These are phyloP conservation scores for Penaeus vannamei DNA, from an alignment of 1,140 invertebrate species.

Conservation along the genomic window DNA sequence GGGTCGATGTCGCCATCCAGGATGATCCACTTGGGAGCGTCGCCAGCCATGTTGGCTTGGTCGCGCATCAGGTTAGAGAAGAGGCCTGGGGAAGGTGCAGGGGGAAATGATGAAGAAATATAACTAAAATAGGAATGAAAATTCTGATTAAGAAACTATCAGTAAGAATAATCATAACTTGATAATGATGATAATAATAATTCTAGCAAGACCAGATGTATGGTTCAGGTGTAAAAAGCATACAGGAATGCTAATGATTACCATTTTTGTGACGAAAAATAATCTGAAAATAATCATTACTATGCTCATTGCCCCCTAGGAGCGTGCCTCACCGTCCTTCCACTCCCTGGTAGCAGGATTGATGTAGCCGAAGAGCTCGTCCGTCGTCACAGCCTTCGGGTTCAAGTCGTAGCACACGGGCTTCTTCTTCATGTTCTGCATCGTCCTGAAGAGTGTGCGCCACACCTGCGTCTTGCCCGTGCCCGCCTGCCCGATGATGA, in stretches of 20 bases:
- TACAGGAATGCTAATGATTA: no score
- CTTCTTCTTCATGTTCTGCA: conserved; percentile 90
- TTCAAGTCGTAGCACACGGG: conserved; percentile 94
- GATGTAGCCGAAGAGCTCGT: conserved; percentile 98
- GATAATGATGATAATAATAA: no score
- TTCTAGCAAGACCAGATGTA: no score
- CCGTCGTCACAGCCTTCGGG: conserved; percentile 91
- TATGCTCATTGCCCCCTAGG: background rate
- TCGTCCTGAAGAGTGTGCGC: conserved; percentile 92
- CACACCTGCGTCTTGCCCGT: conserved; percentile 97
- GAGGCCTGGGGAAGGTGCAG: conserved; percentile 75
- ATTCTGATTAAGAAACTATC: no score
- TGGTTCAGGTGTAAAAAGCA: no score
- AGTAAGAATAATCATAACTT: no score
- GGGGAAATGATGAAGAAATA: background rate
- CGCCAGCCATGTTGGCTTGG: conserved; percentile 87
- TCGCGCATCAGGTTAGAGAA: conserved; percentile 97
- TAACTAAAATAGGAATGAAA: no score
- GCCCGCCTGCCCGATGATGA: conserved; percentile 94
- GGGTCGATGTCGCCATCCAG: conserved; percentile 98
- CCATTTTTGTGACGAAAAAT: no score
- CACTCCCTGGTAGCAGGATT: conserved; percentile 97
- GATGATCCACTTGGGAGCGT: conserved; percentile 96
- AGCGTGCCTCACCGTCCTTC: conserved; percentile 87
- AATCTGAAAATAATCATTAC: no score